phyloP scores from a whole-genome alignment of 2,797 vertebrate species.

The Sebastiscus albofasciatus region DNA sequence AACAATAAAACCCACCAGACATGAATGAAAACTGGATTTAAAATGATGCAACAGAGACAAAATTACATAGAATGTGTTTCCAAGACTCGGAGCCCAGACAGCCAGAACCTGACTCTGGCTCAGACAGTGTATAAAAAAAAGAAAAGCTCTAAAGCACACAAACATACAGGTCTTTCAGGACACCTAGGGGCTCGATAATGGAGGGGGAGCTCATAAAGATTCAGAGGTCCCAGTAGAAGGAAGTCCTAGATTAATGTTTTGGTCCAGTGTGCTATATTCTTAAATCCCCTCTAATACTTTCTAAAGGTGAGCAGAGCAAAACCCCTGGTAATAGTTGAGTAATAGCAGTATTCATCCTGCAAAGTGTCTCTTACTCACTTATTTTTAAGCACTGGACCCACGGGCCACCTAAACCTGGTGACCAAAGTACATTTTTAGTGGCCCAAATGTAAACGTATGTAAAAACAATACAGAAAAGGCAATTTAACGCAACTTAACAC shows the following conservation, averaged over 20 bases:
- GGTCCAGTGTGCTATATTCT: constrained; percentile 31
- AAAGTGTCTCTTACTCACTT: constrained; percentile 8
- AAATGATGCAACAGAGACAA: constrained; percentile 43
- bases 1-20: constrained; percentile 35
- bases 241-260: constrained; percentile 64
- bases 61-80: constrained; percentile 6
- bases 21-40: constrained; percentile 28
- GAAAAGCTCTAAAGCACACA: background rate
- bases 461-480: too few relatives aligned
- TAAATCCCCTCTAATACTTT: constrained; percentile 36
- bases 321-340: constrained; percentile 26
- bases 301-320: constrained; percentile 28
- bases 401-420: too few relatives aligned
- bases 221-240: constrained; percentile 40
- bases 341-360: constrained; percentile 25
- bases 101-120: constrained; percentile 1
- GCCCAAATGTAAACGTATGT: too few relatives aligned
- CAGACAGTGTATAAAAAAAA: background rate
- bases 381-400: too few relatives aligned
- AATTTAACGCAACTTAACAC: too few relatives aligned
- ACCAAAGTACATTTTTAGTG: too few relatives aligned
- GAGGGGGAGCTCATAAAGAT: constrained; percentile 46
- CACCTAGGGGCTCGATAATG: constrained; percentile 34
- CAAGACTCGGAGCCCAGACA: constrained; percentile 7
- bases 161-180: constrained; percentile 42